These are phyloP conservation scores for Lithophane leautieri DNA, from an alignment of 2,888 invertebrate genomes.

Conservation along the genomic window DNA sequence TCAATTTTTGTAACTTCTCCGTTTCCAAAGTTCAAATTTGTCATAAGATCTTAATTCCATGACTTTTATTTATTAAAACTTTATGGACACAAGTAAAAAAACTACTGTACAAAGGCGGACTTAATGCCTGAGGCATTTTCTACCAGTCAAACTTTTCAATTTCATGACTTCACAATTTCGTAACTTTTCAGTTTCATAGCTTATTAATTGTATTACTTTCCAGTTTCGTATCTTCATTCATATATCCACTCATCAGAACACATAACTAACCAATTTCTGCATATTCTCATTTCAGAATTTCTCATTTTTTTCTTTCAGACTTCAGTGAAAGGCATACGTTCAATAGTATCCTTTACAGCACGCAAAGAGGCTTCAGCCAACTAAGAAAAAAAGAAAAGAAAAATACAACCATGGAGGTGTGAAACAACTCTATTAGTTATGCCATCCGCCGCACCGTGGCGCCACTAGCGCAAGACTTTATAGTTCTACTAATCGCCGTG, in stretches of 20 bases:
- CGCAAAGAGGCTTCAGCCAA: conserved; percentile 90
- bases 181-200: neutral
- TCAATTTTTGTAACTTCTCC: too few species aligned
- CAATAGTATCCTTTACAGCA: conserved; percentile 95
- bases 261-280: conserved; percentile 40
- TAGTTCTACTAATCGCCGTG: neutral
- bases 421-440: conserved; percentile 15
- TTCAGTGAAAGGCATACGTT: conserved; percentile 96
- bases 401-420: conserved; percentile 8
- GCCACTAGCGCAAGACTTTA: conserved; percentile 6
- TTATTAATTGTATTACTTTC: neutral
- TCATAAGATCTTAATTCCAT: too few species aligned
- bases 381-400: conserved; percentile 18
- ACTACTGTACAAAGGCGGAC: too few species aligned
- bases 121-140: too few species aligned
- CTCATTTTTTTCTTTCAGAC: conserved; percentile 91
- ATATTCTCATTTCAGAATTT: conserved; percentile 54
- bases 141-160: too few species aligned
- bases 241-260: conserved; percentile 23
- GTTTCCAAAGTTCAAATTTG: neutral
- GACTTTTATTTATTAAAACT: too few species aligned
- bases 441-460: neutral
- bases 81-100: too few species aligned
- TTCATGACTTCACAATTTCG: neutral
- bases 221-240: neutral